These are phyloP conservation scores for Apis dorsata DNA, from an alignment of 1,140 invertebrate species.

Conservation along the genomic window DNA sequence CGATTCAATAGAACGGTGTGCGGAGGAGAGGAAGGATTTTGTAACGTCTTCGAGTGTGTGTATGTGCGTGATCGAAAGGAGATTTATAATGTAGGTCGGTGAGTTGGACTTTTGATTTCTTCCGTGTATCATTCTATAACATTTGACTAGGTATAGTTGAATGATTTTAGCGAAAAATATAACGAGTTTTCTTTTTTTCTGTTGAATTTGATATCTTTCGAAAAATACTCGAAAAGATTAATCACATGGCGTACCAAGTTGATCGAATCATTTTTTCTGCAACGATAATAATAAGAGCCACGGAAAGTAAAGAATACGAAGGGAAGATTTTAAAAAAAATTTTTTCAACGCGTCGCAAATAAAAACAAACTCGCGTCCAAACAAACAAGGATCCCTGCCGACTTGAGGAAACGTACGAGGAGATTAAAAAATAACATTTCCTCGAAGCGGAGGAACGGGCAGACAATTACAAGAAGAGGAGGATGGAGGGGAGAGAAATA, in stretches of 20 bases:
- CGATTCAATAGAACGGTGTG: neutral
- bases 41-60: neutral
- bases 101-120: neutral
- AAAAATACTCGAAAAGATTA: too few relatives aligned
- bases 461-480: conserved; percentile 28
- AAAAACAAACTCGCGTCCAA: too few relatives aligned
- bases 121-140: neutral
- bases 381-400: too few relatives aligned
- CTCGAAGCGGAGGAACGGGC: neutral
- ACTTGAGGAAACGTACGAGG: neutral
- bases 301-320: too few relatives aligned
- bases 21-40: neutral
- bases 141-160: neutral
- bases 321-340: too few relatives aligned
- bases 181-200: too few relatives aligned
- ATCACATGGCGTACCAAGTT: too few relatives aligned
- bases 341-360: too few relatives aligned
- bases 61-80: neutral
- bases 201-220: too few relatives aligned
- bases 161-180: too few relatives aligned
- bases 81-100: neutral
- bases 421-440: conserved; percentile 33
- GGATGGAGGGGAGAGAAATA: neutral
- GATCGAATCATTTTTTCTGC: too few relatives aligned
- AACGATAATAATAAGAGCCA: too few relatives aligned